Conservation (phyloP, 1,140 invertebrate species). For the Gryon sp. region DNA sequence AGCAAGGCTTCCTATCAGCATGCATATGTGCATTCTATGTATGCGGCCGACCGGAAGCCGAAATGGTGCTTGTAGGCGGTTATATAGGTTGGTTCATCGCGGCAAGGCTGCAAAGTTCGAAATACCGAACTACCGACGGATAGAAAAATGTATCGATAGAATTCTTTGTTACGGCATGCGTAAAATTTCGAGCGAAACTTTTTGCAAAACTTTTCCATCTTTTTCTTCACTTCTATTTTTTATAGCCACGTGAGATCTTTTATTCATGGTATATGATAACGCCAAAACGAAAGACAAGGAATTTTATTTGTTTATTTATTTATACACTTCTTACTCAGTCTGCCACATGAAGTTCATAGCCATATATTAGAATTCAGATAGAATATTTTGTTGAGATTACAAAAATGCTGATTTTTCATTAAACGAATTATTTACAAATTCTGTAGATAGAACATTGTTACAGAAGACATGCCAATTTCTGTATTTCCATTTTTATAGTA, state of each 20-base stretch:
- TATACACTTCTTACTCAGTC: conserved; percentile 17
- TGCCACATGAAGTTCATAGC: conserved; percentile 6
- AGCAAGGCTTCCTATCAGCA: conserved; percentile 67
- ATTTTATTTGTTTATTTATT: conserved; percentile 34
- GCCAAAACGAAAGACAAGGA: conserved; percentile 20
- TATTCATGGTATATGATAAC: conserved; percentile 36
- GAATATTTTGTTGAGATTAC: too few species aligned
- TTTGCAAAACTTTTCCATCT: too few species aligned
- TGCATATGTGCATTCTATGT: conserved; percentile 72
- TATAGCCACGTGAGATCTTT: conserved; percentile 22
- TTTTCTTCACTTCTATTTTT: too few species aligned
- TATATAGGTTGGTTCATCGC: conserved; percentile 55
- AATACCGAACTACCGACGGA: conserved; percentile 43
- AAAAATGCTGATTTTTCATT: too few species aligned
- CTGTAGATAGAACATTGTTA: too few species aligned
- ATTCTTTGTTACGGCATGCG: conserved; percentile 57
- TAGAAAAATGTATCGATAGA: conserved; percentile 56
- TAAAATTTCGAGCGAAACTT: conserved; percentile 51
- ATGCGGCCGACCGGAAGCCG: conserved; percentile 71
- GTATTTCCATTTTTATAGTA: too few species aligned
- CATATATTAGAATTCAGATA: background rate
- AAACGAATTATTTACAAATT: too few species aligned
- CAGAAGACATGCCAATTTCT: too few species aligned
- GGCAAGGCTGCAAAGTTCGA: conserved; percentile 53
- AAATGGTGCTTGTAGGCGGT: conserved; percentile 65